Conservation (phyloP, 2,888 invertebrate species). For the Phasia obesa region DNA sequence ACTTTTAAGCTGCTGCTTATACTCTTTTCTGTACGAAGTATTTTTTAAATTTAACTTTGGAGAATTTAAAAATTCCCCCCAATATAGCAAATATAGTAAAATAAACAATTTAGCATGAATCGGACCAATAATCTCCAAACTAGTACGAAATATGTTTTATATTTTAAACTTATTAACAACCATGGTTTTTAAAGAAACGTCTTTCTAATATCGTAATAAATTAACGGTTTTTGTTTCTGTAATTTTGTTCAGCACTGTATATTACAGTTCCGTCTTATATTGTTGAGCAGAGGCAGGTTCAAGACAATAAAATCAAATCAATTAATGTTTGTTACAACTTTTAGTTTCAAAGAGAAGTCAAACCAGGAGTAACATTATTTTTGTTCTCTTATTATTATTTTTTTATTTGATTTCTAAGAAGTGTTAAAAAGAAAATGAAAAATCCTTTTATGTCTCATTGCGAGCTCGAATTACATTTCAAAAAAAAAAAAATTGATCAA, state of each 20-base stretch:
- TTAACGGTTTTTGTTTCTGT: not conserved
- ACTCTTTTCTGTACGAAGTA: too few species aligned
- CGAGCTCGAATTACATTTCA: slow-evolving; percentile 51
- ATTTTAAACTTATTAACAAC: too few species aligned
- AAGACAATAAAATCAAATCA: slow-evolving; percentile 22
- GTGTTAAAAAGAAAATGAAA: slow-evolving; percentile 25
- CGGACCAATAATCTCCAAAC: too few species aligned
- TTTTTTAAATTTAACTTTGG: too few species aligned
- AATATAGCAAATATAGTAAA: too few species aligned
- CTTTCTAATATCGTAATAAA: too few species aligned
- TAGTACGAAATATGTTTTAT: too few species aligned
- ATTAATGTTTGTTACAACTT: slow-evolving; percentile 6
- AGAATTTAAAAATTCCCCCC: too few species aligned
- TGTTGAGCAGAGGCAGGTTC: slow-evolving; percentile 25
- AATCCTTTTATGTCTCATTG: slow-evolving; percentile 39
- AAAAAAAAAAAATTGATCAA: slow-evolving; percentile 50
- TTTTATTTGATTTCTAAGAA: slow-evolving; percentile 25
- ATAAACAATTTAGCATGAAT: too few species aligned
- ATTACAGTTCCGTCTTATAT: not conserved
- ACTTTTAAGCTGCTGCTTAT: too few species aligned
- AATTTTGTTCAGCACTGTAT: not conserved
- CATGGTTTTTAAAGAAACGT: too few species aligned
- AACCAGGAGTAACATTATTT: slow-evolving; percentile 35
- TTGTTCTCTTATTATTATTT: not conserved
- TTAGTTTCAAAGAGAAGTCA: slow-evolving; percentile 48